Evolutionary conservation across 2,797 vertebrate species (phyloP), one percentile per base, ranked within the genome.

Genomic region (Chelon labrosus): DNA sequence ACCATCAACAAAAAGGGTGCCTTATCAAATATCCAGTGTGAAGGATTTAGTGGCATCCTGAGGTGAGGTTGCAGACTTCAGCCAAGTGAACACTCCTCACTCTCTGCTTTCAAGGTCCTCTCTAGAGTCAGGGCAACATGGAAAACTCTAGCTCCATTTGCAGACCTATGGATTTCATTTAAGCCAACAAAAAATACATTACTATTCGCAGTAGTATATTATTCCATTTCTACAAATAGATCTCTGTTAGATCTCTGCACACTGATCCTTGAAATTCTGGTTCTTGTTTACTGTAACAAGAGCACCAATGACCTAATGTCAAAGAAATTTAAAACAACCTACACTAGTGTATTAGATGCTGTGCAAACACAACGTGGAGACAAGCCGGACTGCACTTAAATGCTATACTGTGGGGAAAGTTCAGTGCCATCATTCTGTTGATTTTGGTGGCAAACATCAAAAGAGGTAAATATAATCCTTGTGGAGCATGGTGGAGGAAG

Each of bases 301-400:
- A 27, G 16, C 5, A 54, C 2, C 9, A 10, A 2, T n/a, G 61
- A 10, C 19, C 5, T 44, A 10, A 17, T 7, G 20, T 22, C 35
- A 53, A n/a, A 55, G 11, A 52, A 61, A 42, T 41, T 13, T 8
- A 42, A 56, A 70, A 19, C 9, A 72, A 17, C 16, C 17, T 2
- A 35, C 13, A 57, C 5, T 9, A 10, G 10, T 38, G 27, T 27
- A 20, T 47, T 35, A 59, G 4, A 49, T 39, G 39, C 14, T 10
- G 8, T 38, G 10, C 19, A 81, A 84, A 72, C 14, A 77, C 10
- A 7, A 39, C 22, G 16, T 53, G 19, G 16, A 42, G 25, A 55
- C 25, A 63, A 38, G 4, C 1, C n/a, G 60, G 39, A 4, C 37
- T 52, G 50, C 35, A 46, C 12, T 47, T 59, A 47, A 22, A 9